phyloP scores from a whole-genome alignment of 2,888 invertebrate genomes.

The Geophilus truncorum region DNA sequence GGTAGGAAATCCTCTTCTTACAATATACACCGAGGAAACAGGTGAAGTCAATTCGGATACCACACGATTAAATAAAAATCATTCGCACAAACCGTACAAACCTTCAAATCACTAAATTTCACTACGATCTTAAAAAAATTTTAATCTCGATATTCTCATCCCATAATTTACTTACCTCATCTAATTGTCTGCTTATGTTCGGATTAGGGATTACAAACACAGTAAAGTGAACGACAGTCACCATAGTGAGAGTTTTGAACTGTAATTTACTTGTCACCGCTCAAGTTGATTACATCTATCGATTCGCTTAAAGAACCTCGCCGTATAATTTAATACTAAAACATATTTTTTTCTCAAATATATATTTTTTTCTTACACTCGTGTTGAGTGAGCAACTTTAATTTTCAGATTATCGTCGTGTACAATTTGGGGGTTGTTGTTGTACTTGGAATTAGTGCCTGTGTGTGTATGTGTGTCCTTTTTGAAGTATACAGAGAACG shows the following conservation, averaged over 20 bases:
- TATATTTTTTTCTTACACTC: no score
- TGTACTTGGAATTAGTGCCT: not conserved
- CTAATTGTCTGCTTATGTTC: no score
- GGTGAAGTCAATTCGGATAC: no score
- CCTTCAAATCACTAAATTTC: no score
- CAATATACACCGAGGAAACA: no score
- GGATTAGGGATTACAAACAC: not conserved
- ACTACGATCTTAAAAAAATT: no score
- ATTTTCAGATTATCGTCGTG: not conserved
- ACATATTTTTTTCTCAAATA: no score
- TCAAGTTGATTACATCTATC: not conserved
- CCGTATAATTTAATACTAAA: not conserved
- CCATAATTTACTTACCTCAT: no score
- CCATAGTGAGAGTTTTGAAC: not conserved
- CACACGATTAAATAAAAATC: no score
- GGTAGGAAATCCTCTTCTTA: no score
- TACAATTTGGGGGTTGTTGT: not conserved
- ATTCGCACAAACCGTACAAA: no score
- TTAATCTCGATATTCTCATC: no score
- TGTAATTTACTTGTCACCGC: not conserved
- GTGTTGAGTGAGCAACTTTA: not conserved
- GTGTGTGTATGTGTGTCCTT: not conserved
- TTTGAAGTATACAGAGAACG: slow-evolving; percentile 10
- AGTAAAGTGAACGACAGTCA: not conserved
- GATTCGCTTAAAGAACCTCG: not conserved